These are phyloP conservation scores for Ellobium chinense DNA, from an alignment of 2,888 invertebrate species.

Conservation along the genomic window DNA sequence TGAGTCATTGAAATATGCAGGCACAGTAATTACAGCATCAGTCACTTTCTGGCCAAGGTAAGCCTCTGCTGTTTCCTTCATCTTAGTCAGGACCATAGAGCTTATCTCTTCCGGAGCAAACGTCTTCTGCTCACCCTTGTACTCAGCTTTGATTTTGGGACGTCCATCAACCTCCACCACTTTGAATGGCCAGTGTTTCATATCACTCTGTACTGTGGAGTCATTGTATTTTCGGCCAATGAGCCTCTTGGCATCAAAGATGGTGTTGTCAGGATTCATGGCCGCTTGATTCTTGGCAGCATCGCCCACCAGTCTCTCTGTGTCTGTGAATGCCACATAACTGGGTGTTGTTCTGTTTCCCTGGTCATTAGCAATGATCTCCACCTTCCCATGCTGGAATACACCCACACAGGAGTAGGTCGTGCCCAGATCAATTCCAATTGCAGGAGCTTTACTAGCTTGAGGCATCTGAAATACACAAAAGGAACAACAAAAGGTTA, in stretches of 20 bases:
- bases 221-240: conserved; percentile 69
- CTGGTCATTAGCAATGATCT: conserved; percentile 81
- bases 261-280: conserved; percentile 88
- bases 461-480: too few species aligned
- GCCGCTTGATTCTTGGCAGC: conserved; percentile 81
- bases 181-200: conserved; percentile 69
- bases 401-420: conserved; percentile 84
- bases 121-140: conserved; percentile 90
- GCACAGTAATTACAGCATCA: conserved; percentile 78
- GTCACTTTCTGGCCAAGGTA: conserved; percentile 82
- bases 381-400: conserved; percentile 80
- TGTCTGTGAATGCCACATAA: conserved; percentile 86
- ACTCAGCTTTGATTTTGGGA: conserved; percentile 76
- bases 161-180: conserved; percentile 53
- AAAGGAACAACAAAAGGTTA: too few species aligned
- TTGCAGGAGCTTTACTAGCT: conserved; percentile 78
- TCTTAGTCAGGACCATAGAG: conserved; percentile 93
- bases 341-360: conserved; percentile 87
- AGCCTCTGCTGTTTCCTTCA: conserved; percentile 84
- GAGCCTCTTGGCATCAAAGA: conserved; percentile 81
- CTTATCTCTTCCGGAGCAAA: conserved; percentile 94
- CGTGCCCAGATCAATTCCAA: conserved; percentile 94
- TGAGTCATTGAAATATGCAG: conserved; percentile 79
- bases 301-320: conserved; percentile 80
- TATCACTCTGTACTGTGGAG: conserved; percentile 62